Evolutionary conservation across 2,888 invertebrate genomes (phyloP).

Genomic region (Mesorhabditis belari): DNA sequence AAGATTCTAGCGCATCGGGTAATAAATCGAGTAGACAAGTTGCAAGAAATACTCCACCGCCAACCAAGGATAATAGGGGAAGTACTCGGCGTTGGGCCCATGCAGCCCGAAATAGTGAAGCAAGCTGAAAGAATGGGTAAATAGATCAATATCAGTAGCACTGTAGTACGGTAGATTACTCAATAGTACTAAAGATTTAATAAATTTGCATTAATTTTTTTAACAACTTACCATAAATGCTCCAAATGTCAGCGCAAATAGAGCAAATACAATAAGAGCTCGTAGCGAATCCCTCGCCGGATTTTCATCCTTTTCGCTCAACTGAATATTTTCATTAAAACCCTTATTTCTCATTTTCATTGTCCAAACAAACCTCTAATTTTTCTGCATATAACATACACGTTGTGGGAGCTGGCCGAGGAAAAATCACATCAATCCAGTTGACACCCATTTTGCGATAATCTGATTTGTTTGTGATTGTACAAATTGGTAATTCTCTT

Average conservation of each 20-base stretch:
- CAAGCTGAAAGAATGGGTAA: conserved; percentile 9
- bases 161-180: not conserved
- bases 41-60: conserved; percentile 60
- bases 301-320: too few relatives aligned
- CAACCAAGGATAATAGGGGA: conserved; percentile 27
- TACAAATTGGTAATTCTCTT: too few relatives aligned
- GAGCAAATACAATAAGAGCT: conserved; percentile 41
- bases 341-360: not conserved
- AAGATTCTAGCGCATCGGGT: conserved; percentile 59
- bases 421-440: not conserved
- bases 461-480: too few relatives aligned
- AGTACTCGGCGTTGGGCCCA: conserved; percentile 25
- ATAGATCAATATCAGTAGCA: not conserved
- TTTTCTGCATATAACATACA: not conserved
- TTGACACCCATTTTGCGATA: not conserved
- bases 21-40: conserved; percentile 61
- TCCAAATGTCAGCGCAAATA: conserved; percentile 46
- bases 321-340: conserved; percentile 7
- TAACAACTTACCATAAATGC: conserved; percentile 36
- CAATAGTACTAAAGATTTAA: conserved; percentile 38
- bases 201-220: conserved; percentile 24
- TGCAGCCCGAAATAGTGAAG: conserved; percentile 20
- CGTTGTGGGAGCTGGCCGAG: not conserved
- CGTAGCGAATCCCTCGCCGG: conserved; percentile 48
- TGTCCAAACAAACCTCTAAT: too few relatives aligned